Evolutionary conservation across 2,888 invertebrate species (phyloP).

Genomic region (Apamea crenata): DNA sequence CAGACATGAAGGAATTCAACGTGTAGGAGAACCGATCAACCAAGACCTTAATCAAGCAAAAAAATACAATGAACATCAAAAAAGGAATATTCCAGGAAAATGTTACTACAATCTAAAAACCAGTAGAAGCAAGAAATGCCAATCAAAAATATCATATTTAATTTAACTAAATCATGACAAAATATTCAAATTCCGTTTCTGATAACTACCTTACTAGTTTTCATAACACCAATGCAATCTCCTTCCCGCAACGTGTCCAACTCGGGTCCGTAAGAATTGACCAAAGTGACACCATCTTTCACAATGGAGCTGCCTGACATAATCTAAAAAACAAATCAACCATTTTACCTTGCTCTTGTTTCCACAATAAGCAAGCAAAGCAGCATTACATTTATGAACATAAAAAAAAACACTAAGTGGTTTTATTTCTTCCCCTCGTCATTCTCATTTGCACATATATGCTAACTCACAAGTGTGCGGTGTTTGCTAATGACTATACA

Average conservation of each 20-base stretch:
- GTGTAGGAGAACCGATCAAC: neutral
- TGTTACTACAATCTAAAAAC: neutral
- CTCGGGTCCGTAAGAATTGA: constrained; percentile 96
- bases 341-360: constrained; percentile 12
- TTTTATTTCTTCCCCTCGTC: neutral
- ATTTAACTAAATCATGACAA: neutral
- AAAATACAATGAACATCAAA: constrained; percentile 8
- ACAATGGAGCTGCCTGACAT: constrained; percentile 97
- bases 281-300: constrained; percentile 95
- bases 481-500: neutral
- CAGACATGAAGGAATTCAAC: constrained; percentile 2
- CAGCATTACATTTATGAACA: neutral
- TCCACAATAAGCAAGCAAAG: neutral
- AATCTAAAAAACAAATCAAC: constrained; percentile 86
- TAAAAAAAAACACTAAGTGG: neutral
- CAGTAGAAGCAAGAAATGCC: neutral
- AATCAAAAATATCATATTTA: constrained; percentile 4
- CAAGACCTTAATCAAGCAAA: neutral
- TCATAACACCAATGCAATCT: constrained; percentile 95
- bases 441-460: neutral
- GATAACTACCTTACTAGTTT: constrained; percentile 92
- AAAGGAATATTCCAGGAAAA: neutral
- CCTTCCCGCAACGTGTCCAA: constrained; percentile 95
- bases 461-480: neutral
- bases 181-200: neutral